Conservation (phyloP, 2,797 vertebrate species). For the Diglossa cyanea region DNA sequence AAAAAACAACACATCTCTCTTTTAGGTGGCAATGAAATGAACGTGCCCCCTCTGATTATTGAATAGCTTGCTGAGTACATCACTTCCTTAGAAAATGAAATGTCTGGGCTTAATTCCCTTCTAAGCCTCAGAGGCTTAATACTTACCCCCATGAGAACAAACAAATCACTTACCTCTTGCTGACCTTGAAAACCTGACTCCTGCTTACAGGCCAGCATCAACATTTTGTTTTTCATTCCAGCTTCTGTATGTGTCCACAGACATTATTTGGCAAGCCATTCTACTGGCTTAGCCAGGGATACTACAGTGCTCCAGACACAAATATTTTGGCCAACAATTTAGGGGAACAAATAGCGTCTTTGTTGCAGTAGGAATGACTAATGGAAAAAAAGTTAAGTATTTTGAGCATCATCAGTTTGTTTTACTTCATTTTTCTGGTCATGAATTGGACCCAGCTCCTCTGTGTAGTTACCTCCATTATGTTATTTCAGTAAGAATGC, state of each 20-base stretch:
- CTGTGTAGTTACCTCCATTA: background rate
- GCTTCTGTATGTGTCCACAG: background rate
- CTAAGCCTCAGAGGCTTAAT: constrained; percentile 14
- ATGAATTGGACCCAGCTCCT: background rate
- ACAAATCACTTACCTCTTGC: background rate
- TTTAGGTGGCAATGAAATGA: background rate
- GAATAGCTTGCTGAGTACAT: background rate
- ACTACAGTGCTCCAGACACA: background rate
- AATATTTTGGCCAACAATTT: background rate
- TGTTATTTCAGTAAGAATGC: background rate
- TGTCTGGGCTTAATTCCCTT: constrained; percentile 23
- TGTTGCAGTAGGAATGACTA: background rate
- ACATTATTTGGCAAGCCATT: background rate
- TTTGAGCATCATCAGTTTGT: background rate
- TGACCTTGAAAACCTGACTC: constrained; percentile 19
- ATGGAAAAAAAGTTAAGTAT: background rate
- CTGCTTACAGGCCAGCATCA: background rate
- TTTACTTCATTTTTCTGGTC: background rate
- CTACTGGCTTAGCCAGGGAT: background rate
- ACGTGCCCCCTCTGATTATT: background rate
- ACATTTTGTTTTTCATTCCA: background rate
- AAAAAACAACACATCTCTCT: background rate
- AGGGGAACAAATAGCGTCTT: background rate
- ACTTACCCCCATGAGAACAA: background rate
- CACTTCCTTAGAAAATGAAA: constrained; percentile 21